phyloP scores from a whole-genome alignment of 2,797 vertebrate genomes.

The Brachymystax lenok region DNA sequence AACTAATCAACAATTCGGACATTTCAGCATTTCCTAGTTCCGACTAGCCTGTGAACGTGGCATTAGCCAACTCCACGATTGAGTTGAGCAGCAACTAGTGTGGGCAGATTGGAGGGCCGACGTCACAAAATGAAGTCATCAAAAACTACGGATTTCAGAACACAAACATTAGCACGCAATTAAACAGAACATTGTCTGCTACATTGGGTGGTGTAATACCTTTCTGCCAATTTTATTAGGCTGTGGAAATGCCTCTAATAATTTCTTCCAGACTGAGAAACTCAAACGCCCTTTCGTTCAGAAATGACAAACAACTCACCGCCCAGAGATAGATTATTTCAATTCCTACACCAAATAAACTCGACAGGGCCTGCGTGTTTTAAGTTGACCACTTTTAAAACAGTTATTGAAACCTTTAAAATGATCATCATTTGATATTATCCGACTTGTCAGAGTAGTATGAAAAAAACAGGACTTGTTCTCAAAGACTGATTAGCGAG shows the following conservation, averaged over 20 bases:
- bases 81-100: too few relatives aligned
- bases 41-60: too few relatives aligned
- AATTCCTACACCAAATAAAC: background rate
- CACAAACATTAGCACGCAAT: too few relatives aligned
- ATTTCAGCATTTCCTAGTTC: too few relatives aligned
- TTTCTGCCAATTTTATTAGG: background rate
- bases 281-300: constrained; percentile 6
- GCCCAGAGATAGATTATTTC: background rate
- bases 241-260: background rate
- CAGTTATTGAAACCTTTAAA: background rate
- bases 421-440: background rate
- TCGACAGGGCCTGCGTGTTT: background rate
- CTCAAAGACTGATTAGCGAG: background rate
- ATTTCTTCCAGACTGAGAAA: background rate
- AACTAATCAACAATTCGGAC: too few relatives aligned
- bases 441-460: background rate
- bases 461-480: background rate
- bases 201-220: too few relatives aligned
- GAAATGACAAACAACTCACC: background rate
- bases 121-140: too few relatives aligned
- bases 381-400: background rate
- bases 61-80: too few relatives aligned
- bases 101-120: too few relatives aligned
- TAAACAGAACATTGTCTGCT: too few relatives aligned
- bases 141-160: too few relatives aligned